Evolutionary conservation across 2,797 vertebrate species (phyloP).

Genomic region (Coilia nasus): DNA sequence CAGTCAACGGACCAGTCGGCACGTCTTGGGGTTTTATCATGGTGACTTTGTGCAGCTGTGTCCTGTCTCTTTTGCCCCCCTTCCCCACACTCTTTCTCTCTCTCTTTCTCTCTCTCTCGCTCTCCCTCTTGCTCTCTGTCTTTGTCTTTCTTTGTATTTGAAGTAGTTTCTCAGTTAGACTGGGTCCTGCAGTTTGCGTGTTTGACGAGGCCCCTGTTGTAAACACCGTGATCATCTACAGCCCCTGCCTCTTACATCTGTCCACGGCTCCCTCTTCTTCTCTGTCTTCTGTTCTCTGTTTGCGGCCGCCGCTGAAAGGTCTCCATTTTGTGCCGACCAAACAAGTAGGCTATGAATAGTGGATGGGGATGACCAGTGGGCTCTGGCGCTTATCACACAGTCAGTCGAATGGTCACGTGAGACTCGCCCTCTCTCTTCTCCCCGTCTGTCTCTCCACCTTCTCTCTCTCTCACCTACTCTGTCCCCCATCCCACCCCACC

Average conservation of each 20-base stretch:
- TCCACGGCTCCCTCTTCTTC: neutral
- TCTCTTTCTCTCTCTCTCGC: neutral
- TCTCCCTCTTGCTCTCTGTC: no score
- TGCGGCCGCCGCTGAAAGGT: neutral
- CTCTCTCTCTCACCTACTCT: neutral
- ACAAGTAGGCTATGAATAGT: neutral
- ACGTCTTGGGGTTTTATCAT: conserved; percentile 34
- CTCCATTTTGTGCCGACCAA: neutral
- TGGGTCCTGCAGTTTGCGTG: neutral
- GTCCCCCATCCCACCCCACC: no score
- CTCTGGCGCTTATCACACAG: neutral
- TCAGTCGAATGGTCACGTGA: neutral
- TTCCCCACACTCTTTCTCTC: conserved; percentile 4
- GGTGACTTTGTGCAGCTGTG: conserved; percentile 31
- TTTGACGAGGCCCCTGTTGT: neutral
- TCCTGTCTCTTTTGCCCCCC: neutral
- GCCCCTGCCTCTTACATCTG: neutral
- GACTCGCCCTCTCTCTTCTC: neutral
- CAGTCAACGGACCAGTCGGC: conserved; percentile 21
- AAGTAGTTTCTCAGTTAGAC: neutral
- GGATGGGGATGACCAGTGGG: neutral
- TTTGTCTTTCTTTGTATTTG: neutral
- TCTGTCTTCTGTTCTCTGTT: neutral
- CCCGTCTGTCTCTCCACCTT: neutral
- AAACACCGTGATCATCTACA: neutral